Conservation (phyloP, 2,888 invertebrate species). For the Cephus runcator region DNA sequence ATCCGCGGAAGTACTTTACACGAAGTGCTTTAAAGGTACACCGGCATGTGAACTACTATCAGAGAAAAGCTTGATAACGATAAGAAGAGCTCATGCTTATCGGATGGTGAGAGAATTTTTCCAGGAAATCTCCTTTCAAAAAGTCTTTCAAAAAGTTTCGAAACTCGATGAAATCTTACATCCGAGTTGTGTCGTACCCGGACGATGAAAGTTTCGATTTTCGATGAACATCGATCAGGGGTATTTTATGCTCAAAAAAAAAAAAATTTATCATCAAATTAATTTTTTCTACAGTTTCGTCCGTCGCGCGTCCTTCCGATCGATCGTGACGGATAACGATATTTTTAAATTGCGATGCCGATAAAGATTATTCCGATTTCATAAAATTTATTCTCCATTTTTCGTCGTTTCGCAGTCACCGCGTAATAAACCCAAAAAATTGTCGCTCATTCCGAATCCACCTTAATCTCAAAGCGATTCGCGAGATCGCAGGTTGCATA, state of each 20-base stretch:
- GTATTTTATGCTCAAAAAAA: not conserved
- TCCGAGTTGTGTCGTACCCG: not conserved
- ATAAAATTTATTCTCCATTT: no score
- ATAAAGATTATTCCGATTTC: no score
- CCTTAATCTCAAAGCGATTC: not conserved
- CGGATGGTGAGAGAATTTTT: not conserved
- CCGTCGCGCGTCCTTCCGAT: not conserved
- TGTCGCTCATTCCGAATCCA: not conserved
- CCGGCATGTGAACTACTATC: not conserved
- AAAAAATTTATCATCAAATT: no score
- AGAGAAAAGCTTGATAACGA: not conserved
- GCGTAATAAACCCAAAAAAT: not conserved
- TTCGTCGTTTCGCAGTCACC: not conserved
- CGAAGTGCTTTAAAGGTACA: not conserved
- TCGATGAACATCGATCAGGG: not conserved
- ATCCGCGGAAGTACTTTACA: not conserved
- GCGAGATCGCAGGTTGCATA: not conserved
- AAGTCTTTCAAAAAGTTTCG: not conserved
- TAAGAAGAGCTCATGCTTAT: not conserved
- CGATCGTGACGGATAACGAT: no score
- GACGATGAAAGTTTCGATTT: not conserved
- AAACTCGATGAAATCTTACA: not conserved
- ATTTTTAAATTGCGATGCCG: no score
- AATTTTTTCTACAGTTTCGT: not conserved
- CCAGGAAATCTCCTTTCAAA: not conserved